A percentile compares a stretch with the other conserved stretches of the same genome.
These are phyloP conservation scores for Ptychochromis oligacanthus DNA, from an alignment of 2,113 vertebrate species.

Conservation along the genomic window DNA sequence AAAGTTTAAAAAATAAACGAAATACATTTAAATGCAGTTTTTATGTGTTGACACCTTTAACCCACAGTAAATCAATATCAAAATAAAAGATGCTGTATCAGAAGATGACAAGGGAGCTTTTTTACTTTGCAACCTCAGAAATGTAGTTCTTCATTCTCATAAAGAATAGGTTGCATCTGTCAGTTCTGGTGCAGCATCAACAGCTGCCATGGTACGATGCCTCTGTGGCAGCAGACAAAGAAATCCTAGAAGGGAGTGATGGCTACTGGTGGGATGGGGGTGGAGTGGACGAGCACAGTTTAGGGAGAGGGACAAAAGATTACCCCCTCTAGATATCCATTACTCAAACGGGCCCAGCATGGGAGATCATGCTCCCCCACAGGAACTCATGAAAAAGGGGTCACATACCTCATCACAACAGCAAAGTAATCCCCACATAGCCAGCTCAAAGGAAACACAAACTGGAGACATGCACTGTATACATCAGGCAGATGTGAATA, in stretches of 20 bases:
- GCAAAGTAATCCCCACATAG: conserved; percentile 42
- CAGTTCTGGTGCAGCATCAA: conserved; percentile 13
- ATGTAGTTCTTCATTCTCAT: conserved; percentile 1
- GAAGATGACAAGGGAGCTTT: neutral
- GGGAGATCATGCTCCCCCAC: conserved; percentile 22
- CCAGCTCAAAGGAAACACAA: neutral
- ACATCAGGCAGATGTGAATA: conserved; percentile 19
- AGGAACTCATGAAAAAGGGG: conserved; percentile 45
- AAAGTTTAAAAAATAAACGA: neutral
- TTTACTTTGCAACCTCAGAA: neutral
- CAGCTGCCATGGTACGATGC: neutral
- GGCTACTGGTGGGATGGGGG: conserved; percentile 52
- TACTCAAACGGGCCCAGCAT: conserved; percentile 41
- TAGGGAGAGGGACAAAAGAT: conserved; percentile 59
- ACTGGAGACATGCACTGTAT: neutral
- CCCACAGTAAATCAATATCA: neutral
- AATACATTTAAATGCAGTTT: neutral
- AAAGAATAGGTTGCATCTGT: conserved; percentile 3
- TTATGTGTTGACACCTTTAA: neutral
- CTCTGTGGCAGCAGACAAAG: conserved; percentile 62
- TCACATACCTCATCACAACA: conserved; percentile 52
- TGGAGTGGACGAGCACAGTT: conserved; percentile 41
- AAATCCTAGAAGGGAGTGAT: conserved; percentile 34
- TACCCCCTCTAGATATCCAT: conserved; percentile 54
- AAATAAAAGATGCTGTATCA: neutral